Conservation (phyloP, 2,797 vertebrate genomes). For the Galago senegalensis region DNA sequence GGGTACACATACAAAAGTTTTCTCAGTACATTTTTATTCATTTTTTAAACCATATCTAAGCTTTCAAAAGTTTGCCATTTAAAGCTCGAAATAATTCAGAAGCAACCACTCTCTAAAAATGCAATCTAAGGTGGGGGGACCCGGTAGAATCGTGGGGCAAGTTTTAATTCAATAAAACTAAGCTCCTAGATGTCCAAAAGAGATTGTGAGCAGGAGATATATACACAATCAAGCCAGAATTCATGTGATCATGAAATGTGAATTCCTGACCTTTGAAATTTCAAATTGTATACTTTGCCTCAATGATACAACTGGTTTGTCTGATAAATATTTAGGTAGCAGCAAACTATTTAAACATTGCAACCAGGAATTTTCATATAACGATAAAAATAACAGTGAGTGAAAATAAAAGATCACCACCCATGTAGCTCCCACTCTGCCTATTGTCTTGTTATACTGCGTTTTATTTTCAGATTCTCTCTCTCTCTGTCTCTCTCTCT, state of each 20-base stretch:
- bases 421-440: neutral
- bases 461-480: constrained; percentile 51
- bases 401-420: constrained; percentile 62
- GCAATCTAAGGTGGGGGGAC: neutral
- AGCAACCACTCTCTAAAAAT: neutral
- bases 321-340: constrained; percentile 27
- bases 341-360: constrained; percentile 65
- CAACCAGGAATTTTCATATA: constrained; percentile 59
- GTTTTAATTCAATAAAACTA: constrained; percentile 68
- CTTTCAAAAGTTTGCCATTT: neutral
- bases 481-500: neutral
- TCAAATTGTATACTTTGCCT: constrained; percentile 21
- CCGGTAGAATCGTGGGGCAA: constrained; percentile 4
- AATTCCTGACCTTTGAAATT: constrained; percentile 15
- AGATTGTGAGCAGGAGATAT: constrained; percentile 31
- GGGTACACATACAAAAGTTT: constrained; percentile 31
- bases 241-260: neutral
- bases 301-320: neutral
- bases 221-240: constrained; percentile 27
- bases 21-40: neutral
- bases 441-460: constrained; percentile 30
- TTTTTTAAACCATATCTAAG: constrained; percentile 49
- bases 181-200: constrained; percentile 46
- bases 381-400: constrained; percentile 67
- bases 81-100: constrained; percentile 32